Evolutionary conservation across 2,888 invertebrate genomes (phyloP), one percentile per base, ranked within the genome.

Genomic region (Machimus atricapillus): DNA sequence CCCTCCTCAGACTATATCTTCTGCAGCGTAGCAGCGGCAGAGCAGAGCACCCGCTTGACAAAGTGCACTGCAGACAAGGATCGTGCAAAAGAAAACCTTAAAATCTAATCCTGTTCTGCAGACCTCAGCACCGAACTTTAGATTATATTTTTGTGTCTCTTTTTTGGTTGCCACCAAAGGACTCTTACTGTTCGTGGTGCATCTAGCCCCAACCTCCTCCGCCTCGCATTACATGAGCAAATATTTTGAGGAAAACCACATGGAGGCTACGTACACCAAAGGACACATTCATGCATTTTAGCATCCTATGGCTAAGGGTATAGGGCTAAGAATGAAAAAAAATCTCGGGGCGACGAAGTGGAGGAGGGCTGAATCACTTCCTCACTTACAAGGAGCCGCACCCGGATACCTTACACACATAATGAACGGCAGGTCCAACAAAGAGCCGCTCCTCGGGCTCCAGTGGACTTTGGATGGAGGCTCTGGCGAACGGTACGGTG

Each of bases 371-470:
- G 66, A 27, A 27, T 27, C 66, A 66, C 66, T 66, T 66, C 66
- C 66, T 66, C 66, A 66, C 23, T 66, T 66, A 66, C 27, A 66
- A 66, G 66, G 14, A 23, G 66, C 66, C 23, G 12, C 66, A 27
- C 66, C 66, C 66, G 66, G 66, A 66, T 66, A 66, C 66, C 76
- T 76, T 76, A 7, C 37, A 34, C 76, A 76, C 19, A 76, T 76
- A 79, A 52, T 52, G 79, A 79, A 79, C 52, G 31, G 79, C 79
- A 79, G 66, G 66, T 66, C 66, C 66, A 27, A 79, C 79, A 79
- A 79, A 46, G 31, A 27, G 27, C 23, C 66, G 8, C 66, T 66
- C 19, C 79, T 79, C 52, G 43, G 43, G 43, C 43, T 46, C 14
- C 31, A 52, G 14, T 52, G 52, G 79, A 79, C 79, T 79, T 79